Conservation (phyloP, 2,888 invertebrate genomes). For the Uropetala carovei region DNA sequence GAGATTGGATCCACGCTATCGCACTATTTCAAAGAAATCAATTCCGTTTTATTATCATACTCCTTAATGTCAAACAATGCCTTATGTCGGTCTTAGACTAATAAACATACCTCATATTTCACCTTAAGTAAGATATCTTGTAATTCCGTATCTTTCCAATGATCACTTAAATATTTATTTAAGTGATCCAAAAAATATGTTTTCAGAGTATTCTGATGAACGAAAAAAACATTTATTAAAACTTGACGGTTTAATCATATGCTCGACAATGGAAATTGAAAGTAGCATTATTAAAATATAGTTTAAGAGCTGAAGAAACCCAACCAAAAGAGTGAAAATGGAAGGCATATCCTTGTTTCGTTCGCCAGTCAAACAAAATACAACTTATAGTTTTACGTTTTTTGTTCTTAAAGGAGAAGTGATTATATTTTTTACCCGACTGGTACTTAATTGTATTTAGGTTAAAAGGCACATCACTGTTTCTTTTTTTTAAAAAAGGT, state of each 20-base stretch:
- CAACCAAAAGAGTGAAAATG: neutral
- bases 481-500: neutral
- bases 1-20: constrained; percentile 75
- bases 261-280: neutral
- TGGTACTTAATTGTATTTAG: neutral
- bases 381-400: neutral
- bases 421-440: neutral
- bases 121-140: constrained; percentile 82
- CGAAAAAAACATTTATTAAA: neutral
- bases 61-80: constrained; percentile 78
- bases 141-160: constrained; percentile 84
- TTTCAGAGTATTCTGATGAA: constrained; percentile 83
- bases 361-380: neutral
- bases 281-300: neutral
- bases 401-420: neutral
- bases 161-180: constrained; percentile 82
- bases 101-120: constrained; percentile 78
- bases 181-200: constrained; percentile 86
- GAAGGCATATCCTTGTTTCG: neutral
- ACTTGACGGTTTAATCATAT: neutral
- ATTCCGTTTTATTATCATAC: constrained; percentile 66
- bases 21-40: too few species aligned
- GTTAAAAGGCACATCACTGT: neutral
- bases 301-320: too few species aligned
- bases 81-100: constrained; percentile 76